These are phyloP conservation scores for Coelogynopora nodosa DNA, from an alignment of 2,888 invertebrate genomes.

Conservation along the genomic window DNA sequence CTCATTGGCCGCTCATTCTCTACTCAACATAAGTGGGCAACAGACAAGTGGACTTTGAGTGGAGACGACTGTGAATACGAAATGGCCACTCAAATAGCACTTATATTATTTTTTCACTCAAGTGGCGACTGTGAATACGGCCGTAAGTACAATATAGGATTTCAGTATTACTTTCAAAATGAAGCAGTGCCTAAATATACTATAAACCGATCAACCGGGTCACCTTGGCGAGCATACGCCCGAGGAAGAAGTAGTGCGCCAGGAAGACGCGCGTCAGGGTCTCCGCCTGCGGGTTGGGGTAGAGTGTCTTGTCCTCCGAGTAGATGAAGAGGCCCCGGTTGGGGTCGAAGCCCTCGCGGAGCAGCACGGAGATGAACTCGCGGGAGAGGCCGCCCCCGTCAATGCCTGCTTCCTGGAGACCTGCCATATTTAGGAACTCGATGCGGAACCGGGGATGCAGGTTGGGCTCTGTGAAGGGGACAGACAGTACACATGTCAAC, in stretches of 20 bases:
- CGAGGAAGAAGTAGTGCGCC: conserved; percentile 88
- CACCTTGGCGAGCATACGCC: conserved; percentile 85
- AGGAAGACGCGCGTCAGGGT: conserved; percentile 75
- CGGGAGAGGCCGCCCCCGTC: conserved; percentile 95
- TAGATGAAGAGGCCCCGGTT: conserved; percentile 90
- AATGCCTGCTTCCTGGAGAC: conserved; percentile 88
- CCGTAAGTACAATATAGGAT: no score
- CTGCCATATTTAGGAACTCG: conserved; percentile 81
- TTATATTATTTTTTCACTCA: not conserved
- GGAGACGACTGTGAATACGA: not conserved
- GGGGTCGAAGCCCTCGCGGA: conserved; percentile 89
- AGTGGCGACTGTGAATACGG: not conserved
- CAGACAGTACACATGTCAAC: no score
- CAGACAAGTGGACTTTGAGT: not conserved
- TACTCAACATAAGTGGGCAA: not conserved
- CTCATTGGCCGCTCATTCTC: not conserved
- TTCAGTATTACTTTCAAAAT: no score
- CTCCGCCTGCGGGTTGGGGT: conserved; percentile 88
- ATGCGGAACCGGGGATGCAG: conserved; percentile 79
- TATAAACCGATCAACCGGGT: no score
- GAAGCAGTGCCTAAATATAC: not conserved
- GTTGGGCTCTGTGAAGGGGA: conserved; percentile 71
- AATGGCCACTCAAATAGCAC: not conserved
- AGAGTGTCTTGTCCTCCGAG: conserved; percentile 81
- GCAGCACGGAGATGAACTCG: conserved; percentile 85